Evolutionary conservation across 2,797 vertebrate genomes (phyloP), one percentile per base, ranked within the genome.

Genomic region (Euthynnus affinis): DNA sequence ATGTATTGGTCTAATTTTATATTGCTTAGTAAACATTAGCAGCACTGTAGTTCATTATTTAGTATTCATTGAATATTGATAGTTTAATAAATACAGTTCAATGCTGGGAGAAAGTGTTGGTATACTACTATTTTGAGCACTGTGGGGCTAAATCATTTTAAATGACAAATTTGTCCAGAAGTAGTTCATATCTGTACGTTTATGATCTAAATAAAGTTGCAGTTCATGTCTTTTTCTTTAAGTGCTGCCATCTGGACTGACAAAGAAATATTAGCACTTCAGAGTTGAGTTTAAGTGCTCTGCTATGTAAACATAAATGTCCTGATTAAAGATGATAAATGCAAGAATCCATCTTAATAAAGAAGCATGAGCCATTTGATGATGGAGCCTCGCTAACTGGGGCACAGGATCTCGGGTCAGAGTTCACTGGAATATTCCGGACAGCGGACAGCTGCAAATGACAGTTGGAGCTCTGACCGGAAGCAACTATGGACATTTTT

Each of bases 391-490:
- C 63, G 68, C 75, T 83, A 73, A 77, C 77, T 3, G 9, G 49
- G 73, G 58, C 29, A 25, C 51, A 56, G 74, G 67, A 67, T 63
- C 78, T 78, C 0, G 9, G 88, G 86, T 90, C 88, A 86, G 66
- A 88, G 92, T 22, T 92, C 82, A 89, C 32, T 5, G 57, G 80
- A 86, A 91, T 87, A 83, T 89, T 89, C 78, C 5, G 71, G 83
- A 90, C 76, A 49, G 61, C 61, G 42, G 78, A 82, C 91, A 92
- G 92, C 89, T 92, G 91, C 83, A 75, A 67, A 82, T 65, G 86
- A 80, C 80, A 82, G 78, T 76, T 9, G 15, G 23, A 74, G 56
- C 72, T 75, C 69, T 67, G 83, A 86, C 78, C 71, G 63, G 82
- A 91, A 86, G 76, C 76, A 68, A 44, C 3, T 0, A 66, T 2